Percentiles rank a stretch among this genome's conserved stretches.
phyloP scores from a whole-genome alignment of 2,888 invertebrate species.

The Fissipunctia ypsillon region DNA sequence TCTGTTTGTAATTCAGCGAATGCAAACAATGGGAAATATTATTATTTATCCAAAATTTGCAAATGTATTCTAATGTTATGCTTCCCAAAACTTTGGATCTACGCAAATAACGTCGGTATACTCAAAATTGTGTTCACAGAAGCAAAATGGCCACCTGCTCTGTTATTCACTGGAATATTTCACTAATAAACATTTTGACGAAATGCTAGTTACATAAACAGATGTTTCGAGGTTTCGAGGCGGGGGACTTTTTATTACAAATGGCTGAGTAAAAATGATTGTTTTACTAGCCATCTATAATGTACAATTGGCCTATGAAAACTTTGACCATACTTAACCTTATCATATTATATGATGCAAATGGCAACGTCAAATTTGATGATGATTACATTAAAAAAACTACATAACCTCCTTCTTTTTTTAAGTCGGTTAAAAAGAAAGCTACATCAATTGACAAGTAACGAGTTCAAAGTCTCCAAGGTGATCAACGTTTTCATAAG shows the following conservation, averaged over 20 bases:
- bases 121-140: constrained; percentile 26
- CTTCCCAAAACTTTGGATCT: constrained; percentile 48
- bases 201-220: constrained; percentile 12
- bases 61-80: constrained; percentile 66
- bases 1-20: constrained; percentile 44
- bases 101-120: constrained; percentile 38
- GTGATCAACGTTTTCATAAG: constrained; percentile 19
- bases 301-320: constrained; percentile 8
- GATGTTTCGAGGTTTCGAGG: constrained; percentile 5
- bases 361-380: not conserved
- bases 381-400: not conserved
- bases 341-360: not conserved
- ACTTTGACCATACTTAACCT: not conserved
- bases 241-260: not conserved
- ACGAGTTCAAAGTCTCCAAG: not conserved
- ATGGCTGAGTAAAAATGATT: constrained; percentile 8
- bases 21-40: constrained; percentile 50
- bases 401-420: not conserved
- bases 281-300: constrained; percentile 4
- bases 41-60: constrained; percentile 57
- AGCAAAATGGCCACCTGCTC: constrained; percentile 24
- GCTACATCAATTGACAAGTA: not conserved
- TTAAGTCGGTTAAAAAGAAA: not conserved
- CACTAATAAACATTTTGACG: constrained; percentile 34
- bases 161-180: constrained; percentile 65